These are phyloP conservation scores for Prinia subflava DNA, from an alignment of 2,113 vertebrate genomes.

Conservation along the genomic window DNA sequence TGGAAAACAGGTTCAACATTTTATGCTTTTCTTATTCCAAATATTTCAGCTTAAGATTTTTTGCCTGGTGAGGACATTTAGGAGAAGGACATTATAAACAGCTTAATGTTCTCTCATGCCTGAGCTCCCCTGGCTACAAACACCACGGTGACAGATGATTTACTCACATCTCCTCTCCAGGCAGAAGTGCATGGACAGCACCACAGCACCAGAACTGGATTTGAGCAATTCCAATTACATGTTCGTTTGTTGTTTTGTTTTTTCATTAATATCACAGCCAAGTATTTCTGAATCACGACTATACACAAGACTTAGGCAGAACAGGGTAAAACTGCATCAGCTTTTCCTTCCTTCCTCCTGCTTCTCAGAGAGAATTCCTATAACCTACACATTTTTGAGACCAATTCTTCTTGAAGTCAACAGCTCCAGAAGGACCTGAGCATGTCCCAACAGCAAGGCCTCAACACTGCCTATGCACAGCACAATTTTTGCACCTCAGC, in stretches of 20 bases:
- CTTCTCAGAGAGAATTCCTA: background rate
- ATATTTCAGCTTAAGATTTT: background rate
- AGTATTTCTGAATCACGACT: background rate
- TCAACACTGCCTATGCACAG: background rate
- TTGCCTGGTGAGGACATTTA: background rate
- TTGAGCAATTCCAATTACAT: background rate
- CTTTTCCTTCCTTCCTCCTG: background rate
- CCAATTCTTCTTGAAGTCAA: background rate
- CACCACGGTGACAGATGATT: background rate
- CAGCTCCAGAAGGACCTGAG: background rate
- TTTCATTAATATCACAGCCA: background rate
- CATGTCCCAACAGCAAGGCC: background rate
- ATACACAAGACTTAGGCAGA: fast-evolving
- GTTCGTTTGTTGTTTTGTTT: background rate
- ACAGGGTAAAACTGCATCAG: background rate
- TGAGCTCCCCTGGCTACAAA: background rate
- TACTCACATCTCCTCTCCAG: background rate
- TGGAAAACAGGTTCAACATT: background rate
- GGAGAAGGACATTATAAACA: background rate
- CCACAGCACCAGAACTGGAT: background rate
- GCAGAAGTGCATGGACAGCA: background rate
- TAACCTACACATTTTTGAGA: background rate
- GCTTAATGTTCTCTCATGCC: background rate
- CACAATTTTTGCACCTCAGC: background rate
- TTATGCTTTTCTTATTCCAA: background rate